Evolutionary conservation across 2,113 vertebrate genomes (phyloP).

Genomic region (Marmota monax): DNA sequence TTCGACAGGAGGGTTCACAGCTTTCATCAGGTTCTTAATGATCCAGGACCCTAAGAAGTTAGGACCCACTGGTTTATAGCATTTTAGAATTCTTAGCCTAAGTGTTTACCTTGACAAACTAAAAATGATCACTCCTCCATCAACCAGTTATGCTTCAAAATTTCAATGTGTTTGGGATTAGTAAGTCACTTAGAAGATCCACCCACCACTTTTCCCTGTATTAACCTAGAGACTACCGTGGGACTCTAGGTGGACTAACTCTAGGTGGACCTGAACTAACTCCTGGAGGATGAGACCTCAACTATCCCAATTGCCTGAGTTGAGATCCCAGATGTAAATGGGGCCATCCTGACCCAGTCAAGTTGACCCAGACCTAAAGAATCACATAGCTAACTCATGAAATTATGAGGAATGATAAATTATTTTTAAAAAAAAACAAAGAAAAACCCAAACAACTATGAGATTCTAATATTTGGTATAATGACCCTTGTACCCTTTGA

Average conservation of each 20-base stretch:
- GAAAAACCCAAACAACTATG: background rate
- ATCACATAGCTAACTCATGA: background rate
- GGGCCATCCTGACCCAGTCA: background rate
- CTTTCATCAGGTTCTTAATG: background rate
- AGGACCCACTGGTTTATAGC: background rate
- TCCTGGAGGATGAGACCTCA: background rate
- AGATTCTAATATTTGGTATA: background rate
- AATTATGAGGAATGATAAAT: slow-evolving; percentile 22
- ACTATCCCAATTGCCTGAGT: background rate
- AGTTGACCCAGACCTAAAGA: background rate
- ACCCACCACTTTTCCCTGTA: background rate
- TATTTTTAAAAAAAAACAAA: background rate
- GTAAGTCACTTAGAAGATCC: slow-evolving; percentile 1
- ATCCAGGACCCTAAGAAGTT: background rate
- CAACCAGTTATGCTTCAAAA: background rate
- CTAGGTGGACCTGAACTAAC: background rate
- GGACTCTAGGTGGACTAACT: background rate
- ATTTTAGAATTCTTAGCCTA: slow-evolving; percentile 5
- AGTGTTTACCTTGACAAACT: background rate
- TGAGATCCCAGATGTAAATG: background rate
- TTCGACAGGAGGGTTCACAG: background rate
- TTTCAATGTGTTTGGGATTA: background rate
- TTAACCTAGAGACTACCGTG: background rate
- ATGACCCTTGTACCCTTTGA: background rate
- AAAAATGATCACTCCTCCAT: background rate